Base-by-base conservation (phyloP, 2,797 vertebrate genomes). In the Tenualosa ilisha region DNA sequence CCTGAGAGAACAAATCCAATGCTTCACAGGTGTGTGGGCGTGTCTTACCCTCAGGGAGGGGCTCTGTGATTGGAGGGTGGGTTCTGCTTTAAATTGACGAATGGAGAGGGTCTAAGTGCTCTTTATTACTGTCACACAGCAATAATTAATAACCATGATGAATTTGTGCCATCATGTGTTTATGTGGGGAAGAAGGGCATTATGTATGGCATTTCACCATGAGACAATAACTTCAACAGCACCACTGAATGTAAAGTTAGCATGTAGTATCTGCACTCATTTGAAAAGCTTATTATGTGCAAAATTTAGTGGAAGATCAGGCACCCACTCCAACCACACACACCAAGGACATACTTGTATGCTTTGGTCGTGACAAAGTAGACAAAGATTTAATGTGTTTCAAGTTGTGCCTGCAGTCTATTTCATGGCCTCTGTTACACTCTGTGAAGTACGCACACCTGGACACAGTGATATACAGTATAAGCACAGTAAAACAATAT, bases 1-100 rank as follows among this genome's bases (percentile, higher is more conserved):
- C 84, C 86, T 91, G 54, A 89, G 89, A 72, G 91, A 92, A 85
- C 91, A 91, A 89, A 91, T 92, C 86, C 88, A 88, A 86, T 91
- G 89, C 63, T 89, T 91, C 61, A 92, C 88, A 87, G 90, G 88
- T 92, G 82, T 87, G 84, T 88, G 26, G 84, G 53, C 9, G 50
- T 37, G 49, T 20, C 46, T 54, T 17, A 68, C 37, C 72, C 22
- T 79, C 43, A 50, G 51, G 43, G 72, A 81, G 84, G 84, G 24
- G 40, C 37, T 22, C 37, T 46, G 2, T 79, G 15, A 79, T 46
- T 79, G 72, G 72, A 79, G 72, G 72, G 40, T 79, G 72, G 72
- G 72, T 22, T 79, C 40, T 22, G 15, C 72, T 79, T 79, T 79
- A 22, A 46, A 46, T 79, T 79, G 72, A 79, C 15, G 17, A 79